A percentile compares a stretch with the other conserved stretches of the same genome.
These are phyloP conservation scores for Dendrocincla tyrannina DNA, from an alignment of 2,797 vertebrate genomes.

Conservation along the genomic window DNA sequence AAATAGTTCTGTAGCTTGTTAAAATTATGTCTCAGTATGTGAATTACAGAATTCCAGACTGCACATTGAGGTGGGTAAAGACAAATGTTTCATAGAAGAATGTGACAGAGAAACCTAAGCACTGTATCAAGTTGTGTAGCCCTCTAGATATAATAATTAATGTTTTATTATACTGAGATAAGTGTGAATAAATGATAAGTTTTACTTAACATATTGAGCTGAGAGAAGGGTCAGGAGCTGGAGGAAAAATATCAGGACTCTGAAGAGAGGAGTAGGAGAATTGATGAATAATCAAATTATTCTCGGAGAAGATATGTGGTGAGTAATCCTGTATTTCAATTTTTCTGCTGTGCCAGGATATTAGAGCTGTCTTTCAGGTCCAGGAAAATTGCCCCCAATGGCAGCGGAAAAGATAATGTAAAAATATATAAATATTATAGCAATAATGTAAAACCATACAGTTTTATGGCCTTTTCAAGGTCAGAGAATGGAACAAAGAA, in stretches of 20 bases:
- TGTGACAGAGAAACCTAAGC: not conserved
- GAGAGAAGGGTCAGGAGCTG: conserved; percentile 5
- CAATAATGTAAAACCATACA: not conserved
- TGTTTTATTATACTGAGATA: conserved; percentile 42
- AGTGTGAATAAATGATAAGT: not conserved
- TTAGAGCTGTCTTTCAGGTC: not conserved
- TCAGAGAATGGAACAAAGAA: not conserved
- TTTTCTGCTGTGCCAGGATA: not conserved
- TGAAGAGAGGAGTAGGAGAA: not conserved
- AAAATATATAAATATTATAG: not conserved
- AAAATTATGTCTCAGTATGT: not conserved
- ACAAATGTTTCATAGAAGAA: not conserved
- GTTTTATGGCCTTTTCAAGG: not conserved
- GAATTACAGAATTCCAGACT: not conserved
- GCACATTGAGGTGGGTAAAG: not conserved
- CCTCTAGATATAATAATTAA: conserved; percentile 28
- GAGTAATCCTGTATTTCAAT: not conserved
- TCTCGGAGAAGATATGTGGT: not conserved
- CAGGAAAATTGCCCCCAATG: not conserved
- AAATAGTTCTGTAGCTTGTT: not conserved
- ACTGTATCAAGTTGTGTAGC: not conserved
- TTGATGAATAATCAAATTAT: not conserved
- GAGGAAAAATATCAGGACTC: not conserved
- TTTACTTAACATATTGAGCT: conserved; percentile 19
- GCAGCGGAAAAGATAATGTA: not conserved